Evolutionary conservation across 2,888 invertebrate genomes (phyloP), one percentile per base, ranked within the genome.

Genomic region (Dryocosmus kuriphilus): DNA sequence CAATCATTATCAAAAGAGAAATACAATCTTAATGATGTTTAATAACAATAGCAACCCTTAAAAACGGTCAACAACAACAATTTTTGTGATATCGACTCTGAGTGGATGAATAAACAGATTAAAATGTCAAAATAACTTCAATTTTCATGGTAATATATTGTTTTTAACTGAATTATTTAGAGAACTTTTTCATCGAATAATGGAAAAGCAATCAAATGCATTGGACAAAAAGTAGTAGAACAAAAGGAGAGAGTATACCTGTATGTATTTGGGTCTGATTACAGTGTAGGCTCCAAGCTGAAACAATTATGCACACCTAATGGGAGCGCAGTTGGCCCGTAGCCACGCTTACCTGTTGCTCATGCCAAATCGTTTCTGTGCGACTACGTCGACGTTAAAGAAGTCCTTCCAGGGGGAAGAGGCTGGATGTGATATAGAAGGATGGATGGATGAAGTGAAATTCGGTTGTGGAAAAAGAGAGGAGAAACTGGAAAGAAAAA

Each of bases 261-360:
- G 46, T 32, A 16, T 60, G 14, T 24, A 71, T 30, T n/a, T 19
- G 30, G 11, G 51, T 71, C 11, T 30, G 27, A 19, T 60, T 51
- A 71, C 27, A 16, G 24, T n/a, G 27, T 51, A 71, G 51, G 62
- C 41, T 46, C 38, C 61, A 35, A 51, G 62, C 77, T 82, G 77
- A 81, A 82, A 81, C 85, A 87, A 88, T 89, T 86, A 86, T 86
- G 86, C 86, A 85, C 86, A 76, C 75, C n/a, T 67, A 87, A 87
- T 87, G 83, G 82, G 81, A 83, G 81, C 85, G 86, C 85, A 83
- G 81, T 85, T 87, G 86, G 87, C 86, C 85, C 85, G 85, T 84
- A 85, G 85, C 87, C 85, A 87, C 82, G 81, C 85, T 87, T 89
- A 89, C 89, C 89, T 89, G 89, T 89, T 89, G 89, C 89, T 79